These are phyloP conservation scores for Varanus komodoensis DNA, from an alignment of 2,113 vertebrate genomes.

Conservation along the genomic window DNA sequence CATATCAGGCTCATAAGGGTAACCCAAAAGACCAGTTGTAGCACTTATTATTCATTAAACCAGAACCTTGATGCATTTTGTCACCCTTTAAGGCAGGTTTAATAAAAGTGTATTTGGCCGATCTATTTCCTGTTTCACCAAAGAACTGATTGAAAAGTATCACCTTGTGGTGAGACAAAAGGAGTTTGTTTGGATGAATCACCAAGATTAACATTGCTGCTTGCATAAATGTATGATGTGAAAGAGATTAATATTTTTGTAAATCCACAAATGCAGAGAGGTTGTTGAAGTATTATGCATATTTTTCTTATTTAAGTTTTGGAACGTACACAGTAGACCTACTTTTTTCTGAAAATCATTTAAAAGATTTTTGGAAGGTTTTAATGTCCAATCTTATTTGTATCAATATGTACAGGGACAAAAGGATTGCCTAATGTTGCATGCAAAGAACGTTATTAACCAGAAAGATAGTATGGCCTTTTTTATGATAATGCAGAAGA, in stretches of 20 bases:
- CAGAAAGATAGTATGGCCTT: conserved; percentile 99
- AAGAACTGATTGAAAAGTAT: neutral
- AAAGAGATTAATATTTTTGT: neutral
- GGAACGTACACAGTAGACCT: neutral
- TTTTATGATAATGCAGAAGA: conserved; percentile 99
- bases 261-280: neutral
- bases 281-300: neutral
- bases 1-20: neutral
- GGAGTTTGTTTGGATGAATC: neutral
- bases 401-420: neutral
- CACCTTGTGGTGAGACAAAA: neutral
- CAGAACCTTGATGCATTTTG: neutral
- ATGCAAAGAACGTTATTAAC: conserved; percentile 82
- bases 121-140: neutral
- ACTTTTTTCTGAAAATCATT: neutral
- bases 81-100: neutral
- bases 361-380: neutral
- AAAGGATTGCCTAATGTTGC: neutral
- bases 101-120: neutral
- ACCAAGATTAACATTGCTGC: neutral
- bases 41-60: neutral
- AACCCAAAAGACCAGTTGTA: neutral
- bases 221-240: neutral
- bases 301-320: neutral
- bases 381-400: neutral